phyloP scores from a whole-genome alignment of 2,113 vertebrate species.

The Charadrius vociferus region DNA sequence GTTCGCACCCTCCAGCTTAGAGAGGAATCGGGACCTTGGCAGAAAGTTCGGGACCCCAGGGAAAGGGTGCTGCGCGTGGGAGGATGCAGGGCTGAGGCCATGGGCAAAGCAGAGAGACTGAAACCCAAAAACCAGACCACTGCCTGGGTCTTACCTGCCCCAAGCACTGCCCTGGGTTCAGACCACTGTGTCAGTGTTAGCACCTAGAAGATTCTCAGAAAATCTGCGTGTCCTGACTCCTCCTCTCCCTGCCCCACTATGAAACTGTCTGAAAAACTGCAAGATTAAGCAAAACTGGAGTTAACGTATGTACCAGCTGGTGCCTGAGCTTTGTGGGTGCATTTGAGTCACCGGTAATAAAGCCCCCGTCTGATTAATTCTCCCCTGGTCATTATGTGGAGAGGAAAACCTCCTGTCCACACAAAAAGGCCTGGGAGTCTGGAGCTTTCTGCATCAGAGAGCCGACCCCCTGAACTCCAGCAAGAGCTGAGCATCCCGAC shows the following conservation, averaged over 20 bases:
- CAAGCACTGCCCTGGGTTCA: neutral
- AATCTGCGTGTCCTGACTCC: neutral
- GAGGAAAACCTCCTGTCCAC: neutral
- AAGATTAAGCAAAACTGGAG: neutral
- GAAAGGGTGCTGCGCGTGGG: rapidly evolving
- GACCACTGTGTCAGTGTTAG: no score
- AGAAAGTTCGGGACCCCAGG: neutral
- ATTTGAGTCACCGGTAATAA: neutral
- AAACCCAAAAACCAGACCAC: neutral
- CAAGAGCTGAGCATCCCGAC: neutral
- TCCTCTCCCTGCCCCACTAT: rapidly evolving
- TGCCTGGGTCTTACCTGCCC: neutral
- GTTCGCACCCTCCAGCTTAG: rapidly evolving
- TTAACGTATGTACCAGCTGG: neutral
- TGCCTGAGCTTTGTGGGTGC: neutral
- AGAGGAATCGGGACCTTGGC: neutral
- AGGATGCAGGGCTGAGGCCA: neutral
- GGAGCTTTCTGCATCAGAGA: neutral
- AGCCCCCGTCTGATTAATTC: neutral
- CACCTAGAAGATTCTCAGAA: neutral
- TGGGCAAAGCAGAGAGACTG: neutral
- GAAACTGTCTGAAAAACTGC: neutral
- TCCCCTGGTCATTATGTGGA: neutral
- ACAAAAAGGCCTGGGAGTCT: neutral
- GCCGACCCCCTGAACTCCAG: rapidly evolving